Conservation (phyloP, 2,113 vertebrate species). For the Eurypyga helias region DNA sequence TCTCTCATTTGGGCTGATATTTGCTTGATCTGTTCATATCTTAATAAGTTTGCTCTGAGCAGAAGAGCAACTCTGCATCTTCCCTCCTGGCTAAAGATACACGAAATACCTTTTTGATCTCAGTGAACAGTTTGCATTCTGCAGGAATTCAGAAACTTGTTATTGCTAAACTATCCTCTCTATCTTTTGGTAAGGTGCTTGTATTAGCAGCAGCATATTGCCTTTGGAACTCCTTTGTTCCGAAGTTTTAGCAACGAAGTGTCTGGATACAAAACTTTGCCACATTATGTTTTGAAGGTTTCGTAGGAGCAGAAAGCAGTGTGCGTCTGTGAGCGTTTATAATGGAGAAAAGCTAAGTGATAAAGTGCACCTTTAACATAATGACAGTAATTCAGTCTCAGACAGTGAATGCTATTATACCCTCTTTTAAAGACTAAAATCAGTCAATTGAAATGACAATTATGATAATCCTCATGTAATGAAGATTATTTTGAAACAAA, state of each 20-base stretch:
- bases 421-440: conserved; percentile 62
- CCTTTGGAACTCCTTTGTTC: conserved; percentile 26
- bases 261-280: conserved; percentile 42
- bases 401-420: conserved; percentile 55
- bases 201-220: neutral
- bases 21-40: conserved; percentile 32
- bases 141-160: neutral
- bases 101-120: conserved; percentile 21
- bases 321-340: conserved; percentile 30
- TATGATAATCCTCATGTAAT: conserved; percentile 56
- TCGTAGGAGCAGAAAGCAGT: neutral
- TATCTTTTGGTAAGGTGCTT: neutral
- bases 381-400: conserved; percentile 59
- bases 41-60: conserved; percentile 12
- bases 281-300: conserved; percentile 25
- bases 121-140: neutral
- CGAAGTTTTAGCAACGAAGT: conserved; percentile 25
- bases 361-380: conserved; percentile 58
- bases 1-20: conserved; percentile 66
- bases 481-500: conserved; percentile 72
- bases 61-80: conserved; percentile 5
- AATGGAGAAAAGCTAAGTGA: conserved; percentile 54
- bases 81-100: conserved; percentile 23
- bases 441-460: conserved; percentile 69
- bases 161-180: neutral